Evolutionary conservation across 35 echinoderm and acorn worm genomes (phyloP).

Genomic region (Stichopus chloronotus): DNA sequence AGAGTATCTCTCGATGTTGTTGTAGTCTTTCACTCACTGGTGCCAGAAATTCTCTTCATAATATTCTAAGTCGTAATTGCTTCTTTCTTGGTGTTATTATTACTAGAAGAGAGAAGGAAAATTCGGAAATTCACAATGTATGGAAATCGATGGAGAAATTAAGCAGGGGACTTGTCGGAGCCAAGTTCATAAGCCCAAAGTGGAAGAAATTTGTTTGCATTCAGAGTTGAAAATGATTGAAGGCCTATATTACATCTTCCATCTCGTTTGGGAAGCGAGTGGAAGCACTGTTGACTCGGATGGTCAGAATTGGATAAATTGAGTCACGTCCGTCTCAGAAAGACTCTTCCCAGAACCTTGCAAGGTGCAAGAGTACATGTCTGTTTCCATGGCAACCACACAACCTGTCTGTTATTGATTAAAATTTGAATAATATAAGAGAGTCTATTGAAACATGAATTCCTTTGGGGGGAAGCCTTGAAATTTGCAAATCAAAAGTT

Average conservation of each 20-base stretch:
- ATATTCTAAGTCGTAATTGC: no score
- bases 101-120: not conserved
- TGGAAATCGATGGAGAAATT: not conserved
- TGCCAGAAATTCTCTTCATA: no score
- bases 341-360: not conserved
- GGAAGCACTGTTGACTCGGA: not conserved
- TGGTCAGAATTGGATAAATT: not conserved
- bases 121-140: not conserved
- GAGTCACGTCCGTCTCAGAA: not conserved
- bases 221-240: not conserved
- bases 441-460: not conserved
- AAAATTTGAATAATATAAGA: not conserved
- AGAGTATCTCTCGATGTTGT: no score
- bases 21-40: no score
- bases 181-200: not conserved
- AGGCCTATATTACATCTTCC: not conserved
- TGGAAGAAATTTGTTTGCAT: not conserved
- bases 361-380: not conserved
- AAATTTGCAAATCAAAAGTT: not conserved
- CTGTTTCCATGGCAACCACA: constrained; percentile 11
- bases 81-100: no score
- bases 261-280: not conserved
- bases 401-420: not conserved
- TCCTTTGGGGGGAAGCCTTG: not conserved
- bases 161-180: not conserved